These are phyloP conservation scores for Drosophila tropicalis DNA, from an alignment of 1,140 invertebrate species.

Conservation along the genomic window DNA sequence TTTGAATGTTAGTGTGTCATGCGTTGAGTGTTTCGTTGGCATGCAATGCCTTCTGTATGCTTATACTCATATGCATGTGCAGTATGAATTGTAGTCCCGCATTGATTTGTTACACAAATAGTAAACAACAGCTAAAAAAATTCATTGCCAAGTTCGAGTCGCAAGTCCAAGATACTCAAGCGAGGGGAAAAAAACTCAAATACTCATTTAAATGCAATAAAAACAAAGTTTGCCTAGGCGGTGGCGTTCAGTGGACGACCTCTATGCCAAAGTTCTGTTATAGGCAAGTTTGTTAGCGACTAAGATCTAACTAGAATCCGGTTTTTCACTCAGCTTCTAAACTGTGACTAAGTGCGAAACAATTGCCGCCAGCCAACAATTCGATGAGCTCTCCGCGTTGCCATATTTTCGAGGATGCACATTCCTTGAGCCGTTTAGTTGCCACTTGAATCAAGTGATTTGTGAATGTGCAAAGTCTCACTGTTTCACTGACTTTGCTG, in stretches of 20 bases:
- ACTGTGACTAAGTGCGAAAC: constrained; percentile 52
- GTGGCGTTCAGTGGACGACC: constrained; percentile 41
- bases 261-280: constrained; percentile 44
- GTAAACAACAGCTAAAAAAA: constrained; percentile 12
- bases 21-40: background rate
- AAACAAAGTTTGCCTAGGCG: constrained; percentile 23
- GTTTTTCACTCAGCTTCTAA: constrained; percentile 37
- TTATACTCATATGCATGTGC: background rate
- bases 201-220: background rate
- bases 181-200: background rate
- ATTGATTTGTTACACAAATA: constrained; percentile 13
- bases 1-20: constrained; percentile 14
- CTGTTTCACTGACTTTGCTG: constrained; percentile 19
- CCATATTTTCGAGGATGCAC: constrained; percentile 52
- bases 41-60: constrained; percentile 25
- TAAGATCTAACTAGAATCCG: constrained; percentile 33
- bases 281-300: constrained; percentile 37
- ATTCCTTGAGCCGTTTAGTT: constrained; percentile 39
- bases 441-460: constrained; percentile 43
- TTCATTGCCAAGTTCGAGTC: constrained; percentile 61
- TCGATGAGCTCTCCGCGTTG: constrained; percentile 28
- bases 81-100: constrained; percentile 13
- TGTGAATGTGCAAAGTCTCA: constrained; percentile 48
- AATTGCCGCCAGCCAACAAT: constrained; percentile 15
- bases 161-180: constrained; percentile 40